Evolutionary conservation across 2,888 invertebrate species (phyloP).

Genomic region (Drosophila neotestacea): DNA sequence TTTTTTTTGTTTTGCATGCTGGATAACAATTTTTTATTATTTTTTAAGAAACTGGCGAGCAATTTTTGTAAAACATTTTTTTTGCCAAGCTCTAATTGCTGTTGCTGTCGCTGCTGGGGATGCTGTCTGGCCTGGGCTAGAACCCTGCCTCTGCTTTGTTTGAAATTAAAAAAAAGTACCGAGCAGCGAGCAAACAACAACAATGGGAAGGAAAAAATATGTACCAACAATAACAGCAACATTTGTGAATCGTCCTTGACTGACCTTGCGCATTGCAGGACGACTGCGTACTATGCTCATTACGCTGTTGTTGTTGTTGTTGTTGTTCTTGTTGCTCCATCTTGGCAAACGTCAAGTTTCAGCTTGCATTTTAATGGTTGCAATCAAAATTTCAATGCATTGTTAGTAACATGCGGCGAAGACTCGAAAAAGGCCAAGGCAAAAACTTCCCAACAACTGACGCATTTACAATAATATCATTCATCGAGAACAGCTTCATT

Average conservation of each 20-base stretch:
- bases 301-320: conserved; percentile 48
- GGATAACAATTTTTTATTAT: conserved; percentile 14
- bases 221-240: conserved; percentile 46
- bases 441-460: conserved; percentile 25
- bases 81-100: conserved; percentile 65
- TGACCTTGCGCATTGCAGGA: conserved; percentile 71
- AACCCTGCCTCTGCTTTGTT: conserved; percentile 36
- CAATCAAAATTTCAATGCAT: conserved; percentile 77
- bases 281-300: conserved; percentile 66
- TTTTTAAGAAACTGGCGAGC: conserved; percentile 40
- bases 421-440: conserved; percentile 54
- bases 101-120: conserved; percentile 60
- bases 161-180: conserved; percentile 52
- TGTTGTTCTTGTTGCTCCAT: conserved; percentile 22
- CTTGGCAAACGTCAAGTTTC: conserved; percentile 52
- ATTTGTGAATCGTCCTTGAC: conserved; percentile 67
- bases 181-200: conserved; percentile 23
- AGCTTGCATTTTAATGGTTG: conserved; percentile 73
- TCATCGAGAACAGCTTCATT: conserved; percentile 10
- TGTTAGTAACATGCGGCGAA: conserved; percentile 58
- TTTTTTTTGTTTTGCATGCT: conserved; percentile 36
- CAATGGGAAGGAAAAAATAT: conserved; percentile 21
- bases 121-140: conserved; percentile 34
- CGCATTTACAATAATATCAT: conserved; percentile 24
- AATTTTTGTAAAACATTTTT: conserved; percentile 41